phyloP scores from a whole-genome alignment of 2,888 invertebrate genomes.

The Thumatha senex region DNA sequence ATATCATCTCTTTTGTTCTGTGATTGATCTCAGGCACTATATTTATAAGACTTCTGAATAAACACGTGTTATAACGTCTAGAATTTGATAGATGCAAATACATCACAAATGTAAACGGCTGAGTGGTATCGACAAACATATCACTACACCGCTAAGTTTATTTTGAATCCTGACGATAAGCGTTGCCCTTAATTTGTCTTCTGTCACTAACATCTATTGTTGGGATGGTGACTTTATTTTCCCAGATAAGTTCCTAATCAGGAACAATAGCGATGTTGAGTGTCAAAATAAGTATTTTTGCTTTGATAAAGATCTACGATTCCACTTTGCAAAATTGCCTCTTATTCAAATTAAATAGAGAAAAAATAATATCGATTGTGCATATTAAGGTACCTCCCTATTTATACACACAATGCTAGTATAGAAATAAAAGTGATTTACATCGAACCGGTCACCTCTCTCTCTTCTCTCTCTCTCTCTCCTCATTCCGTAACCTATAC shows the following conservation, averaged over 20 bases:
- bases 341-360: constrained; percentile 16
- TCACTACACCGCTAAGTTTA: not conserved
- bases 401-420: constrained; percentile 32
- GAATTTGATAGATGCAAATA: not conserved
- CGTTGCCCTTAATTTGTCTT: not conserved
- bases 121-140: not conserved
- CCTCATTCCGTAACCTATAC: constrained; percentile 19
- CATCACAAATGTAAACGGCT: not conserved
- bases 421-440: constrained; percentile 25
- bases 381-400: constrained; percentile 26
- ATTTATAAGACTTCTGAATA: too few species aligned
- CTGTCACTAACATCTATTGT: not conserved
- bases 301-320: not conserved
- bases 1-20: too few species aligned
- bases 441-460: too few species aligned
- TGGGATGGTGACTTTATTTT: not conserved
- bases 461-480: too few species aligned
- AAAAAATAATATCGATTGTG: constrained; percentile 18
- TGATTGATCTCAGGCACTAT: too few species aligned
- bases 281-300: not conserved
- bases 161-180: not conserved
- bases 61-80: not conserved
- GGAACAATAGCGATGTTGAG: not conserved
- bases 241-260: not conserved
- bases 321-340: constrained; percentile 1